phyloP scores from a whole-genome alignment of 1,140 invertebrate genomes.

The Dreissena rostriformis region DNA sequence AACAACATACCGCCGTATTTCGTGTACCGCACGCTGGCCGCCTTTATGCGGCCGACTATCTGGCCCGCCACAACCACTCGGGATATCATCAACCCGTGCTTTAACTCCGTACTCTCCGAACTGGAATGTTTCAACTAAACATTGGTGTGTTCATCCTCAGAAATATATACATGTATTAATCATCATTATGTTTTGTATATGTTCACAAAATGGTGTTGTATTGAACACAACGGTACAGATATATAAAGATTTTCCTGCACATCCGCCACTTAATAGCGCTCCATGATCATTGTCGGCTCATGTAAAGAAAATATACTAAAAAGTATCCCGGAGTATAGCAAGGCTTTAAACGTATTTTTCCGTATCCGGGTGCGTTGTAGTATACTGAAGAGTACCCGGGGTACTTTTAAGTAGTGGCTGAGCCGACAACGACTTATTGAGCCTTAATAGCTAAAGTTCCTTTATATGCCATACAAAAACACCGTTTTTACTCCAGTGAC shows the following conservation, averaged over 20 bases:
- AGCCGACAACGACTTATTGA: too few species aligned
- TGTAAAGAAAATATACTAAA: too few species aligned
- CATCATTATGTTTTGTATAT: neutral
- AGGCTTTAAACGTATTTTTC: too few species aligned
- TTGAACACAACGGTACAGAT: neutral
- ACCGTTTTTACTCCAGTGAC: too few species aligned
- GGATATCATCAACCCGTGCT: neutral
- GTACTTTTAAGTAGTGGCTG: too few species aligned
- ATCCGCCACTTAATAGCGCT: neutral
- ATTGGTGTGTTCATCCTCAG: neutral
- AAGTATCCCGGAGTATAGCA: too few species aligned
- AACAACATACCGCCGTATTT: conserved; percentile 33
- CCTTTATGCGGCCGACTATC: conserved; percentile 45
- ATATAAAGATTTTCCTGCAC: neutral
- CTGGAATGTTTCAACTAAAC: neutral
- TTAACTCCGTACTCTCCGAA: neutral
- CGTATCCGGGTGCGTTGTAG: too few species aligned
- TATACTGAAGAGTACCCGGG: too few species aligned
- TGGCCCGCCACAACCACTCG: conserved; percentile 35
- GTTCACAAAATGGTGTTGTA: neutral
- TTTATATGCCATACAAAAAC: too few species aligned
- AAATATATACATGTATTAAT: too few species aligned
- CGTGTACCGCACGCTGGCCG: conserved; percentile 45
- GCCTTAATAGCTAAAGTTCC: too few species aligned
- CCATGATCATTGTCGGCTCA: neutral